Evolutionary conservation across 2,113 vertebrate species (phyloP), one percentile per base, ranked within the genome.

Genomic region (Octodon degus): DNA sequence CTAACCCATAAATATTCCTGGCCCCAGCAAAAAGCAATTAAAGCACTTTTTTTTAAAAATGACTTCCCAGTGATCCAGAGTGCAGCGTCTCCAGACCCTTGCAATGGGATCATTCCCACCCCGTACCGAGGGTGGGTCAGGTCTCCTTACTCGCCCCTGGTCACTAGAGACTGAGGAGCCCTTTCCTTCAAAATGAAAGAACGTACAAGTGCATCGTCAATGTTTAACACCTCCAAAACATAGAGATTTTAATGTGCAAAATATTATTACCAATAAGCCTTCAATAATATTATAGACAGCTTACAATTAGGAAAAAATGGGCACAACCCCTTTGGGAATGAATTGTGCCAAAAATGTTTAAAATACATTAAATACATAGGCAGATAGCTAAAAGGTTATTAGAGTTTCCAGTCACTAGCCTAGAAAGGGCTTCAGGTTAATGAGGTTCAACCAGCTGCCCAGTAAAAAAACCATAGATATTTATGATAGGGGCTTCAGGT

Each of bases 1-100:
- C 0, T 74, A 97, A 95, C 93, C 96, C 98, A 98, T 98, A 98
- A 98, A 98, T 98, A 98, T 98, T 96, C 89, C 87, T 34, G 0
- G 97, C 76, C 95, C 70, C 14, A 96, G 98, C 93, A 98, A 98
- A 98, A 98, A 98, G 97, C 98, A 98, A 98, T 98, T 98, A 98
- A 98, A 98, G 82, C 81, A 95, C 0, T 0, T 94, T 95, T 0
- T 5, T 30, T 90, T 40, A 1, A 90, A 93, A 93, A 37, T 34
- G 16, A 0, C 74, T 98, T 98, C 93, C 82, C 2, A 1, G 85
- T 0, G 8, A 72, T 87, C 50, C 0, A 76, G 93, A 50, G 70
- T 89, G 16, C 14, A 20, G 1, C 68, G 88, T 72, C 47, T 10
- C 11, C 0, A 14, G 90, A 82, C 3, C 13, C 2, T 7, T 34